These are phyloP conservation scores for Temnothorax unifasciatus DNA, from an alignment of 2,888 invertebrate species.

Conservation along the genomic window DNA sequence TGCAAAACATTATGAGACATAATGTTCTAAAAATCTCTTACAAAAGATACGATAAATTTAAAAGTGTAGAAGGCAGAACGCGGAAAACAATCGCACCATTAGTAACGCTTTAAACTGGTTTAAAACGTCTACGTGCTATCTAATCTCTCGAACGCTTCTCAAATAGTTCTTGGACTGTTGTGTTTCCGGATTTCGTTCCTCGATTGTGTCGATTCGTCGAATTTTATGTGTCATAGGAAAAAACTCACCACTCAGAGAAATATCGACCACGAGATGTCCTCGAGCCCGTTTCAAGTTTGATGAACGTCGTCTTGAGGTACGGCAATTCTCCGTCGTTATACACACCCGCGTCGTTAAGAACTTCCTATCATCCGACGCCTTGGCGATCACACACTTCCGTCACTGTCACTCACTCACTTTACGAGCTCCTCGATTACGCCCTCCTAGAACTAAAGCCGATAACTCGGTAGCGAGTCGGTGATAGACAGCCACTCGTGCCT, in stretches of 20 bases:
- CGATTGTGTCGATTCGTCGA: not conserved
- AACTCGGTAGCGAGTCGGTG: constrained; percentile 26
- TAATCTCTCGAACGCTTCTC: not conserved
- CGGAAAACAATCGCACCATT: not conserved
- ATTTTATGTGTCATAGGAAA: constrained; percentile 18
- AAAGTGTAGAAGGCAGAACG: not conserved
- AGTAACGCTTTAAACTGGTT: not conserved
- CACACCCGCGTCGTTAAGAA: constrained; percentile 61
- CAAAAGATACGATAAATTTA: not conserved
- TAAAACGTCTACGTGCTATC: not conserved
- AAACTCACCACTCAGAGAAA: constrained; percentile 69
- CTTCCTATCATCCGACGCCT: constrained; percentile 51
- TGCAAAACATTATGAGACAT: not conserved
- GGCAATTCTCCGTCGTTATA: constrained; percentile 46
- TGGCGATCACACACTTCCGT: constrained; percentile 69
- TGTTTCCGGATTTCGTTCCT: not conserved
- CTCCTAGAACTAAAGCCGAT: constrained; percentile 32
- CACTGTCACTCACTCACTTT: constrained; percentile 63
- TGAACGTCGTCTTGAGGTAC: constrained; percentile 47
- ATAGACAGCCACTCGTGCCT: constrained; percentile 36
- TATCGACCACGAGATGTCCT: constrained; percentile 52
- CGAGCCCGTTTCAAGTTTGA: constrained; percentile 73
- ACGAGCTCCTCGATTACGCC: constrained; percentile 48
- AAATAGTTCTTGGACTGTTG: not conserved
- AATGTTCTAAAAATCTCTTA: not conserved